phyloP scores from a whole-genome alignment of 2,888 invertebrate genomes.

The Tetrapedia diversipes region DNA sequence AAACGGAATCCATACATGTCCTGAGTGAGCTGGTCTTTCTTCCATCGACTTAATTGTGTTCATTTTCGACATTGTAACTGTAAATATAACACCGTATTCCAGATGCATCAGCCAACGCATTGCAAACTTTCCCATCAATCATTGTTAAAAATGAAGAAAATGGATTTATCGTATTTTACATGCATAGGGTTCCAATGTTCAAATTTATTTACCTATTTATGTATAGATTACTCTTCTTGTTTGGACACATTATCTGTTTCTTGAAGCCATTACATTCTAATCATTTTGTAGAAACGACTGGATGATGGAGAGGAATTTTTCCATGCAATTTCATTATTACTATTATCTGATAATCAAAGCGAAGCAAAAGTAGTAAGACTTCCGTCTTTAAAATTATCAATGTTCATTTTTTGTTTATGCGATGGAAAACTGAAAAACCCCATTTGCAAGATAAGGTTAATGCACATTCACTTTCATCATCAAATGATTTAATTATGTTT shows the following conservation, averaged over 20 bases:
- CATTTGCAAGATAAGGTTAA: conserved; percentile 23
- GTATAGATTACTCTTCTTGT: conserved; percentile 13
- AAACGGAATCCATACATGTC: background rate
- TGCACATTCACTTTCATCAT: background rate
- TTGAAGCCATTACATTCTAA: conserved; percentile 1
- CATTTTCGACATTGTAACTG: background rate
- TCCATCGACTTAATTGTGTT: background rate
- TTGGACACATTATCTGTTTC: conserved; percentile 4
- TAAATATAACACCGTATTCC: conserved; percentile 3
- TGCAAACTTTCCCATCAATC: conserved; percentile 12
- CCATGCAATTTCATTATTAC: no score
- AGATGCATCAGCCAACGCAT: background rate
- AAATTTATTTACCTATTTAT: conserved; percentile 2
- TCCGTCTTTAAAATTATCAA: no score
- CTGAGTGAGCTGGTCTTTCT: background rate
- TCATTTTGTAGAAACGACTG: background rate
- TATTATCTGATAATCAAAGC: no score
- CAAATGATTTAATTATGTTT: background rate
- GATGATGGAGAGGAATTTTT: conserved; percentile 17
- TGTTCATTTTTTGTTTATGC: conserved; percentile 17
- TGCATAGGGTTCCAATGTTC: background rate
- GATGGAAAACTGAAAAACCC: conserved; percentile 8
- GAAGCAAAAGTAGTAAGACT: no score
- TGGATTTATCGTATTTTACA: background rate
- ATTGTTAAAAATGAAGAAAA: conserved; percentile 8